Evolutionary conservation across 2,797 vertebrate genomes (phyloP).

Genomic region (Neomorphus geoffroyi): DNA sequence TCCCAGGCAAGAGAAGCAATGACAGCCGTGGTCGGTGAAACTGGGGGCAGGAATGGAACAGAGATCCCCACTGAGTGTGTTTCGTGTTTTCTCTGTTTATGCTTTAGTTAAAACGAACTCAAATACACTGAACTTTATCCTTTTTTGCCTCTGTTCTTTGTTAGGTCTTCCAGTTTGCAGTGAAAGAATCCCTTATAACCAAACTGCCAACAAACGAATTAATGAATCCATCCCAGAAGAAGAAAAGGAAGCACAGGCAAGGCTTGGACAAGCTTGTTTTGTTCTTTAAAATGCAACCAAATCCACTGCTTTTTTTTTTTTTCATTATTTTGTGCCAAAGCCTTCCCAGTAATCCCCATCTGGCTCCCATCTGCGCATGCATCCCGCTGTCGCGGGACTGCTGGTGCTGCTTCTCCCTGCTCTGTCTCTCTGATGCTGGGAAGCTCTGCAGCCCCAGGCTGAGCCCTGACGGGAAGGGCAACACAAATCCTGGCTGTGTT

Average conservation of each 20-base stretch:
- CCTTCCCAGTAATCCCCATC: conserved; percentile 55
- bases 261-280: conserved; percentile 43
- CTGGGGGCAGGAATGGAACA: neutral
- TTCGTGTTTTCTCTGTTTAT: neutral
- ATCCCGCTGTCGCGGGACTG: neutral
- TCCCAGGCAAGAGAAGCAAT: neutral
- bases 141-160: neutral
- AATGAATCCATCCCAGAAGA: conserved; percentile 94
- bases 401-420: neutral
- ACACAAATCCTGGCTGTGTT: fast-evolving
- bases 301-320: neutral
- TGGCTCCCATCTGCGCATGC: conserved; percentile 7
- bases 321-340: neutral
- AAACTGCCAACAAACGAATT: conserved; percentile 90
- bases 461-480: fast-evolving
- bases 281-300: conserved; percentile 40
- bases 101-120: neutral
- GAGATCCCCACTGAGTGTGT: neutral
- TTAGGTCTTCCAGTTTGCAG: conserved; percentile 96
- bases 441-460: neutral
- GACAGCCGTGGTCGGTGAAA: neutral
- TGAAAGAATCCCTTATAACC: conserved; percentile 91
- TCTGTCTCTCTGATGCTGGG: neutral
- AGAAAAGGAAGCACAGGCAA: conserved; percentile 97
- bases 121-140: neutral